A percentile compares a stretch with the other conserved stretches of the same genome.
phyloP scores from a whole-genome alignment of 30 jellyfish, hydroid and myxozoan genomes.

The Pelagia noctiluca region DNA sequence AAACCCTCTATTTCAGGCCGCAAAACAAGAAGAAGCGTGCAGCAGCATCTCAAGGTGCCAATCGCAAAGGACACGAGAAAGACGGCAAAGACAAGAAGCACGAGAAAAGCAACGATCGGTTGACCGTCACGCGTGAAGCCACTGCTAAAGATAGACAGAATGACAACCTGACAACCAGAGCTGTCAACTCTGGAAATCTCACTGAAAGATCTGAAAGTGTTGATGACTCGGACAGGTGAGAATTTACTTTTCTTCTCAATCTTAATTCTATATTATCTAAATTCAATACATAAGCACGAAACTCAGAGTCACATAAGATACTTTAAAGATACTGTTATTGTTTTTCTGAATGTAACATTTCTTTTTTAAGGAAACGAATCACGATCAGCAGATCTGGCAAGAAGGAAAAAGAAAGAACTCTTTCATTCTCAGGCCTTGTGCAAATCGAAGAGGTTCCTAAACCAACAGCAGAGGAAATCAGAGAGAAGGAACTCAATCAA shows the following conservation, averaged over 20 bases:
- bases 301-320: neutral
- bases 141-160: constrained; percentile 58
- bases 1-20: neutral
- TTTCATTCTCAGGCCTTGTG: constrained; percentile 32
- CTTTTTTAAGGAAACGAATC: constrained; percentile 34
- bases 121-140: constrained; percentile 74
- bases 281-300: no score
- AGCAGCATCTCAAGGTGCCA: constrained; percentile 76
- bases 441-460: constrained; percentile 50
- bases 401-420: constrained; percentile 50
- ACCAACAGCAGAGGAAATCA: constrained; percentile 59
- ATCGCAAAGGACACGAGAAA: constrained; percentile 80
- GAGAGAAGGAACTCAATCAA: constrained; percentile 59
- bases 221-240: constrained; percentile 86
- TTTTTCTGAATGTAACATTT: neutral
- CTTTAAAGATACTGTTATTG: neutral
- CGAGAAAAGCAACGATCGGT: constrained; percentile 83
- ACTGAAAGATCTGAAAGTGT: constrained; percentile 85
- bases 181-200: constrained; percentile 50
- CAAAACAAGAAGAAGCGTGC: constrained; percentile 55
- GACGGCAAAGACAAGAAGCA: constrained; percentile 76
- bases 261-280: no score
- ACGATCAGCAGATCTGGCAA: constrained; percentile 48
- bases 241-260: neutral
- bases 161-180: constrained; percentile 41